These are phyloP conservation scores for Fistularia tabacaria DNA, from an alignment of 2,797 vertebrate species.

Conservation along the genomic window DNA sequence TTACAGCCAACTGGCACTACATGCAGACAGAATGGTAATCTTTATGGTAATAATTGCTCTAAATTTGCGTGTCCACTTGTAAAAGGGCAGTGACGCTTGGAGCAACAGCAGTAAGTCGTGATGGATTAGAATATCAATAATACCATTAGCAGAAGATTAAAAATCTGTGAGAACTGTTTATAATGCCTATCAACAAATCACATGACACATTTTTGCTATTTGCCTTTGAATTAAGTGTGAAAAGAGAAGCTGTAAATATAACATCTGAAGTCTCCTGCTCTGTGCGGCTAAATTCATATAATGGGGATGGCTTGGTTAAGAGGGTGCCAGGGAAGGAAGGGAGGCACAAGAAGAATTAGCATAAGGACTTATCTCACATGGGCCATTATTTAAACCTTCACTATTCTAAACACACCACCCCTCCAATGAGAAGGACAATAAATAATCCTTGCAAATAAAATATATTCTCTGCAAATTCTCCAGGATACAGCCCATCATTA, in stretches of 20 bases:
- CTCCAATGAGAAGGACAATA: conserved; percentile 84
- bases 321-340: conserved; percentile 79
- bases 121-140: conserved; percentile 52
- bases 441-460: conserved; percentile 90
- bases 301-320: conserved; percentile 75
- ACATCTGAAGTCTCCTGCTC: conserved; percentile 54
- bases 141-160: conserved; percentile 28
- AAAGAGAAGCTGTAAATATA: conserved; percentile 44
- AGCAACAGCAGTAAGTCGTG: conserved; percentile 25
- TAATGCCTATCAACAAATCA: conserved; percentile 32
- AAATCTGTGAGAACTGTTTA: conserved; percentile 40
- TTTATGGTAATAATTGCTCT: conserved; percentile 48
- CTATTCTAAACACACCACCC: conserved; percentile 83
- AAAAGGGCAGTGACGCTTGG: conserved; percentile 35
- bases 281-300: conserved; percentile 71
- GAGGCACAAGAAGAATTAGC: conserved; percentile 90
- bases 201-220: conserved; percentile 20
- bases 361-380: conserved; percentile 83
- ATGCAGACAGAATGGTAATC: conserved; percentile 40
- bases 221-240: conserved; percentile 33
- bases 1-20: conserved; percentile 47
- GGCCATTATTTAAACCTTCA: conserved; percentile 87
- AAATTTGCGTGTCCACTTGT: conserved; percentile 47
- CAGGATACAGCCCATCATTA: conserved; percentile 86
- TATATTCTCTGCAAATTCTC: conserved; percentile 87